Base-by-base conservation (phyloP, 2,888 invertebrate genomes). In the Athalia rosae region DNA sequence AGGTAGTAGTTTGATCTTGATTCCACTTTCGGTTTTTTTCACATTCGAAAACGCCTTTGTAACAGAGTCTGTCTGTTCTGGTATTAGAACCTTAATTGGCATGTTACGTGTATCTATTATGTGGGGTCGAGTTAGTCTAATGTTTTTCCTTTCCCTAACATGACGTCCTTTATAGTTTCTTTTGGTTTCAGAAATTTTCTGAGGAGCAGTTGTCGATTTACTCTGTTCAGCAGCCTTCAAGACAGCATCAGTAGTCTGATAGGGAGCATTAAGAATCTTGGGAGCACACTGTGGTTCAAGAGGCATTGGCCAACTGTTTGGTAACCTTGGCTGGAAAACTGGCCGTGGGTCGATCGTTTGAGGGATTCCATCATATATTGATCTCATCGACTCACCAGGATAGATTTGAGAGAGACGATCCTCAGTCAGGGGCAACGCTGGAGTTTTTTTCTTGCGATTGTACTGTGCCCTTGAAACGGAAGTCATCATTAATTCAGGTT, bases 161-260 rank as follows among this genome's bases (percentile, higher is more conserved):
- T 78, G 50, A 15, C 80, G 82, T 9, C 87, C 88, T 79, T 86
- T 87, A 63, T 88, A 88, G 84, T 89, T 88, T 77, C 84, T 88
- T 53, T 80, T 79, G 71, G 86, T 87, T 4, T 13, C 48, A 47
- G 43, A 47, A 13, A 15, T 77, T 8, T 5, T 6, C 0, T 66
- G 28, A 0, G 74, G 63, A 4, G 77, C 50, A 15, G 45, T 5
- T 77, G 59, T 69, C 4, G 15, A 56, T 9, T 62, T 67, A 11
- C 62, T 77, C 45, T 6, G 9, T 53, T 45, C 41, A 43, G 77
- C 77, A 62, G 76, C 8, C 61, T 58, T 79, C 13, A 82, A 73
- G 28, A 85, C 77, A 48, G 77, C 59, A 43, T 86, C 85, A 0
- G 45, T 77, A 41, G 78, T 76, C 48, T 83, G 79, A 77, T 86